phyloP scores from a whole-genome alignment of 2,113 vertebrate genomes.

The Corydoras maculifer region DNA sequence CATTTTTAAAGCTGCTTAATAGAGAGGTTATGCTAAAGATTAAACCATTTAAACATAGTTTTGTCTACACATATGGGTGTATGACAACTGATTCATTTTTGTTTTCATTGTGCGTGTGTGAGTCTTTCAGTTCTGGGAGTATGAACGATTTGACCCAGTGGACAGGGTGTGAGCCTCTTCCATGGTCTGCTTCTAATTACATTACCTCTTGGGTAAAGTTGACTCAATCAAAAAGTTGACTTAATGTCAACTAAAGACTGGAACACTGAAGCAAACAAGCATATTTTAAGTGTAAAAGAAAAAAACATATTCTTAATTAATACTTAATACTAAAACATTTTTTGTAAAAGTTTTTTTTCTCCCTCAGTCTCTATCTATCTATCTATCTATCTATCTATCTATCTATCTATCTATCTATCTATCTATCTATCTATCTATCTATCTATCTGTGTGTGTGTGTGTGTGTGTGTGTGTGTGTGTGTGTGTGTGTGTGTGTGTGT shows the following conservation, averaged over 20 bases:
- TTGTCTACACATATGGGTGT: neutral
- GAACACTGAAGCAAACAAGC: neutral
- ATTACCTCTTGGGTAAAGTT: neutral
- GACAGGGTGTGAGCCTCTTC: neutral
- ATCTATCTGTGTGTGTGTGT: slow-evolving; percentile 27
- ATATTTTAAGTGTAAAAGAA: neutral
- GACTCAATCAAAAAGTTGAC: neutral
- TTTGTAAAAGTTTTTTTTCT: too few relatives aligned
- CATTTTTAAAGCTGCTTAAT: slow-evolving; percentile 5
- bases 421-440: neutral
- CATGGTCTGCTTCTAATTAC: neutral
- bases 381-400: too few relatives aligned
- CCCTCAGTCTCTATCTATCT: too few relatives aligned
- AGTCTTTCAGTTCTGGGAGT: neutral
- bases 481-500: neutral
- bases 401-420: too few relatives aligned
- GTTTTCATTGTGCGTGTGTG: neutral
- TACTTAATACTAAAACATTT: too few relatives aligned
- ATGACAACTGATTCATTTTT: too few relatives aligned
- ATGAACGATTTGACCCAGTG: neutral
- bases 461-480: neutral
- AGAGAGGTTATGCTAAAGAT: neutral
- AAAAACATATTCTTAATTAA: too few relatives aligned
- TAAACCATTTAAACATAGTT: neutral
- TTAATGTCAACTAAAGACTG: neutral